Percentiles rank a stretch among this genome's conserved stretches.
phyloP scores from a whole-genome alignment of 2,113 vertebrate genomes.

The Phylloscopus trochilus region DNA sequence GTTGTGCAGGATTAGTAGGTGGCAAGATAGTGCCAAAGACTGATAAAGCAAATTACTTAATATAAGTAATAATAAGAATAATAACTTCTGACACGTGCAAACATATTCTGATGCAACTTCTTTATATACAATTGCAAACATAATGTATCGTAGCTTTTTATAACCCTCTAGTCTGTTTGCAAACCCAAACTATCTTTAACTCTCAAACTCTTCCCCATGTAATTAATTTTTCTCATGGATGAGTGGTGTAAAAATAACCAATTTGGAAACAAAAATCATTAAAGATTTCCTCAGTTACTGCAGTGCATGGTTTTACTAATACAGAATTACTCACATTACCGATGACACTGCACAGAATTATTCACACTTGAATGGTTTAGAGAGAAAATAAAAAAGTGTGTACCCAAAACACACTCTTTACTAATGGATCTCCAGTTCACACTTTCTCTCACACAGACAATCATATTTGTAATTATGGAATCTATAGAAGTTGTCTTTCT shows the following conservation, averaged over 20 bases:
- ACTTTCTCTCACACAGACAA: not conserved
- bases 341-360: not conserved
- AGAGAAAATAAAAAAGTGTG: not conserved
- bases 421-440: not conserved
- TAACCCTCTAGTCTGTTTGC: not conserved
- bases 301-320: not conserved
- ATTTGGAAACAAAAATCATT: not conserved
- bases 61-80: too few species aligned
- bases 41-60: not conserved
- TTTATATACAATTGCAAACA: not conserved
- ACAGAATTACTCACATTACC: not conserved
- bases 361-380: not conserved
- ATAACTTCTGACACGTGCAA: not conserved
- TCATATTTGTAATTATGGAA: not conserved
- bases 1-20: not conserved
- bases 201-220: not conserved
- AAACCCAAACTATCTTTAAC: not conserved
- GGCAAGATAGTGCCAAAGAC: not conserved
- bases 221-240: not conserved
- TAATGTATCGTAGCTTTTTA: not conserved
- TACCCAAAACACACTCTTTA: not conserved
- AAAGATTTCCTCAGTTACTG: not conserved
- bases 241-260: not conserved
- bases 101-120: not conserved
- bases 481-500: not conserved